Percentiles rank a stretch among this genome's conserved stretches.
These are phyloP conservation scores for Pseudococcus viburni DNA, from an alignment of 2,888 invertebrate species.

Conservation along the genomic window DNA sequence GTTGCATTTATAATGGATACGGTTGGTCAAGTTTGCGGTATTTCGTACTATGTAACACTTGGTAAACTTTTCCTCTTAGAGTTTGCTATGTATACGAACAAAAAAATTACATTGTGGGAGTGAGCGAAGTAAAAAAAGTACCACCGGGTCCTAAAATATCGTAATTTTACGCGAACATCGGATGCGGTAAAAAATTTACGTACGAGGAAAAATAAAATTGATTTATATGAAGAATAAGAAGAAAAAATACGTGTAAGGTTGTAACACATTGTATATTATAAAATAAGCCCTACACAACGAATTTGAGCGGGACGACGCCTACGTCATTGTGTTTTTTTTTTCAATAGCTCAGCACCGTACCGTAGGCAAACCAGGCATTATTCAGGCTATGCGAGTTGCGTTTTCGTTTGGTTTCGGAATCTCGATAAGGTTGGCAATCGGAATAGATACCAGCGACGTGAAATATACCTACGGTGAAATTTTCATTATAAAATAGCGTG, in stretches of 20 bases:
- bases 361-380: constrained; percentile 13
- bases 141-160: background rate
- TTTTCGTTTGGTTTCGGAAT: background rate
- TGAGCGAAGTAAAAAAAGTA: background rate
- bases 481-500: constrained; percentile 15
- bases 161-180: constrained; percentile 31
- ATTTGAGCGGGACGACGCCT: constrained; percentile 20
- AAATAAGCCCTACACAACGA: background rate
- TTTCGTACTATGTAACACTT: constrained; percentile 23
- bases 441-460: background rate
- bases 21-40: constrained; percentile 34
- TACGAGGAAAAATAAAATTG: constrained; percentile 28
- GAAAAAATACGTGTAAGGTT: background rate
- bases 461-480: constrained; percentile 17
- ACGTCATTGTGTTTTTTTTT: background rate
- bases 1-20: constrained; percentile 54
- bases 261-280: constrained; percentile 33
- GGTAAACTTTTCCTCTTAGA: constrained; percentile 12
- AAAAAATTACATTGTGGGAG: constrained; percentile 24
- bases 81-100: background rate
- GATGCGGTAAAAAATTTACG: constrained; percentile 21
- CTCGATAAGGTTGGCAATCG: constrained; percentile 28
- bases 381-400: background rate
- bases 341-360: background rate
- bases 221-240: constrained; percentile 1